phyloP scores from a whole-genome alignment of 2,888 invertebrate species.

The Halictus ligatus region DNA sequence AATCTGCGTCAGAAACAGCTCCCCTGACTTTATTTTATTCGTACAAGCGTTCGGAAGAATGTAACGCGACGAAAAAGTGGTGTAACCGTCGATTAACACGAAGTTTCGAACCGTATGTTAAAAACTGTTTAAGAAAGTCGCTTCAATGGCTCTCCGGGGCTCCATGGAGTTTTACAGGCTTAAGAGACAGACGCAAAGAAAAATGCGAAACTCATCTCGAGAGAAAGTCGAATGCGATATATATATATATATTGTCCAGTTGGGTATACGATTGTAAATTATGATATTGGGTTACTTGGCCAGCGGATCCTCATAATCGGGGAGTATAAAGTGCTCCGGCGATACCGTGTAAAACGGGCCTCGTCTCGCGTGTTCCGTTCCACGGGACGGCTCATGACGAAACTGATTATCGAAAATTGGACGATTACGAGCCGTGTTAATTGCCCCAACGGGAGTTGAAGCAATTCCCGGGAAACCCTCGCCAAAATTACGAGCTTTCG shows the following conservation, averaged over 20 bases:
- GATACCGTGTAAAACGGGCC: slow-evolving; percentile 29
- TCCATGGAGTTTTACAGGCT: background rate
- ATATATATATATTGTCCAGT: background rate
- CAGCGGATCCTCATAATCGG: background rate
- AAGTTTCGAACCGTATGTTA: background rate
- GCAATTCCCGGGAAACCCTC: background rate
- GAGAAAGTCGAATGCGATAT: background rate
- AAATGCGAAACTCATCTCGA: background rate
- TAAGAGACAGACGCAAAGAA: background rate
- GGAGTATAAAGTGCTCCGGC: slow-evolving; percentile 30
- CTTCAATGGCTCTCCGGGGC: background rate
- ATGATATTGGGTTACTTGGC: background rate
- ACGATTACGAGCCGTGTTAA: slow-evolving; percentile 38
- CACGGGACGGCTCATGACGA: slow-evolving; percentile 33
- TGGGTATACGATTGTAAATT: background rate
- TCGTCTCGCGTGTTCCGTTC: slow-evolving; percentile 45
- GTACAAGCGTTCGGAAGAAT: background rate
- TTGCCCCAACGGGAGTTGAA: slow-evolving; percentile 36
- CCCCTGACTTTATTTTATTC: background rate
- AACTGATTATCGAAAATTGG: slow-evolving; percentile 53
- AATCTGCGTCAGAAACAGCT: background rate
- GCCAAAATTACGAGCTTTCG: background rate
- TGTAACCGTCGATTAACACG: background rate
- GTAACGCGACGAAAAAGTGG: background rate
- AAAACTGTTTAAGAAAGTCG: background rate